Evolutionary conservation across 1,140 invertebrate genomes (phyloP), one percentile per base, ranked within the genome.

Genomic region (Lucilia sericata): DNA sequence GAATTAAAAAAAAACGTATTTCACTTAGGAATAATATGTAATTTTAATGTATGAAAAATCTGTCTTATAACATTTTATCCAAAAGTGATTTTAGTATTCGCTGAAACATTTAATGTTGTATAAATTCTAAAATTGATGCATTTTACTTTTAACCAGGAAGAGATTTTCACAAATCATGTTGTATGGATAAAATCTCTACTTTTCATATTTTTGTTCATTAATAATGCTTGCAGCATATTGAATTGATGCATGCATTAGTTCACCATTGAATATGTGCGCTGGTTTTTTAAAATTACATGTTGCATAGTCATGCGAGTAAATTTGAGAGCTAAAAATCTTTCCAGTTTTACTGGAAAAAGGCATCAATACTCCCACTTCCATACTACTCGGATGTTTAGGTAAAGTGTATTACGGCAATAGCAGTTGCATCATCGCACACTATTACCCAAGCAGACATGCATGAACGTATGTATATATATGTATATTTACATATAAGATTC

Each of bases 191-290:
- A 55, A 55, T 55, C 51, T 17, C 51, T 55, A 5, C 10, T 14
- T 55, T 55, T 55, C 51, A 55, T 55, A 55, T 55, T 55, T 55
- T 55, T 55, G 51, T 55, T 55, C 51, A 55, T 55, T 12, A 55
- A 55, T 55, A 12, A 55, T 14, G 51, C 17, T 55, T 17, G 51
- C 7, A 55, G 13, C 51, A 55, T 8, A 55, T 55, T 55, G 17
- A 55, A 55, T 55, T 17, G 17, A 55, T 55, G 51, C 51, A 55
- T 55, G 51, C 17, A 2, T 17, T 55, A 17, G 51, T 13, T 55
- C 9, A 55, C 2, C 13, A 55, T 55, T n/a, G 12, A 14, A 17
- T 55, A 55, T 55, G 51, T 10, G 42, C 42, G 10, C 42, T 14
- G 12, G 51, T 55, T 3, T 55, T 55, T 55, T 17, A 12, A 42